Conservation (phyloP, 2,113 vertebrate species). For the Phyllopteryx taeniolatus region DNA sequence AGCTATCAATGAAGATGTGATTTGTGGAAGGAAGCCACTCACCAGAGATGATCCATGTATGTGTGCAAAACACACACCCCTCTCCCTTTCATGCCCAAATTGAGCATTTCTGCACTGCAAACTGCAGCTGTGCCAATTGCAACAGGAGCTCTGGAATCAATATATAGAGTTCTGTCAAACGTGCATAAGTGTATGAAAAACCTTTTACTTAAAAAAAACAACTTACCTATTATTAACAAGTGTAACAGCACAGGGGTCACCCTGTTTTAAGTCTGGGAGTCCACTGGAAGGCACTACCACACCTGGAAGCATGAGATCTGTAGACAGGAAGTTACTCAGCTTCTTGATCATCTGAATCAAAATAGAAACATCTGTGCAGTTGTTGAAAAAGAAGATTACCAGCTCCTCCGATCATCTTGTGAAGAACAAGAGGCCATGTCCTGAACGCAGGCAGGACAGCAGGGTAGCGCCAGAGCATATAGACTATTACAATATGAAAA, state of each 20-base stretch:
- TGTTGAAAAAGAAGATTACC: conserved; percentile 70
- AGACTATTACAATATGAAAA: conserved; percentile 73
- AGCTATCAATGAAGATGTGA: not conserved
- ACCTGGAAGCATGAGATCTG: conserved; percentile 97
- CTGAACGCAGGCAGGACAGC: conserved; percentile 81
- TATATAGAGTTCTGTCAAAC: not conserved
- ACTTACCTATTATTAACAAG: conserved; percentile 85
- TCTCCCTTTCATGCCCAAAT: conserved; percentile 87
- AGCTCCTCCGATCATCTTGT: conserved; percentile 90
- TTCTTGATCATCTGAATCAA: not conserved
- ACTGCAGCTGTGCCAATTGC: conserved; percentile 84
- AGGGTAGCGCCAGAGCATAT: conserved; percentile 84
- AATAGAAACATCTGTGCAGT: not conserved
- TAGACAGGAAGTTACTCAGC: conserved; percentile 12
- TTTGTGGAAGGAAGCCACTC: conserved; percentile 35
- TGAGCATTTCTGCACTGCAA: conserved; percentile 84
- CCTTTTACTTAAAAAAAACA: not conserved
- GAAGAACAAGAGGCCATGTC: conserved; percentile 88
- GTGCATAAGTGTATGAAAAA: no score
- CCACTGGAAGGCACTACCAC: conserved; percentile 82
- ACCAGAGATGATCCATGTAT: conserved; percentile 91
- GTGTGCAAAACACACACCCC: conserved; percentile 88
- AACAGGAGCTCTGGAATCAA: conserved; percentile 80
- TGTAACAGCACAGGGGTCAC: conserved; percentile 82
- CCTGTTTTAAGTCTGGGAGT: conserved; percentile 80